Conservation (phyloP, 1,140 invertebrate species). For the Magallana gigas region DNA sequence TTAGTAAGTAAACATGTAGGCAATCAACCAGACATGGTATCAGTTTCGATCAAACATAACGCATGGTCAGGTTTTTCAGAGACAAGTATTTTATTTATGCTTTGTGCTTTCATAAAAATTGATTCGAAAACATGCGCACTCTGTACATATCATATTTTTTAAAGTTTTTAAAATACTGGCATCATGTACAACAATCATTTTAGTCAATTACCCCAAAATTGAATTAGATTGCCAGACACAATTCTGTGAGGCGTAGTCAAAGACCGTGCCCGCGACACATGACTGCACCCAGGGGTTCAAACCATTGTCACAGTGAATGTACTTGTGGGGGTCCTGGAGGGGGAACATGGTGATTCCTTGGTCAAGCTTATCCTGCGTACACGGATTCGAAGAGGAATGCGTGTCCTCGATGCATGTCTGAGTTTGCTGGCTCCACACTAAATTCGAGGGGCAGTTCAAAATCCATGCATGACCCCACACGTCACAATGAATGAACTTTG, state of each 20-base stretch:
- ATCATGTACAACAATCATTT: no score
- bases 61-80: no score
- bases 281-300: constrained; percentile 32
- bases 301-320: constrained; percentile 51
- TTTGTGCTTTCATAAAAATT: no score
- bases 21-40: no score
- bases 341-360: constrained; percentile 41
- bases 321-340: constrained; percentile 39
- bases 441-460: constrained; percentile 29
- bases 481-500: constrained; percentile 57
- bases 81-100: no score
- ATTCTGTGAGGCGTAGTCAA: neutral
- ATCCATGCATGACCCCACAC: constrained; percentile 52
- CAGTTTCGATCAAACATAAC: no score
- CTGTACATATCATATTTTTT: no score
- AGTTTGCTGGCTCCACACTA: constrained; percentile 32
- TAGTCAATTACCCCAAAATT: neutral
- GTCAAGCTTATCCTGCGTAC: constrained; percentile 32
- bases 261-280: neutral
- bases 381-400: constrained; percentile 27
- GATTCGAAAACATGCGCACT: no score
- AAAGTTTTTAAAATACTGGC: no score
- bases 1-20: no score
- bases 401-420: constrained; percentile 44
- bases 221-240: neutral